Evolutionary conservation across 2,888 invertebrate species (phyloP), one percentile per base, ranked within the genome.

Genomic region (Parapristionchus giblindavisi): DNA sequence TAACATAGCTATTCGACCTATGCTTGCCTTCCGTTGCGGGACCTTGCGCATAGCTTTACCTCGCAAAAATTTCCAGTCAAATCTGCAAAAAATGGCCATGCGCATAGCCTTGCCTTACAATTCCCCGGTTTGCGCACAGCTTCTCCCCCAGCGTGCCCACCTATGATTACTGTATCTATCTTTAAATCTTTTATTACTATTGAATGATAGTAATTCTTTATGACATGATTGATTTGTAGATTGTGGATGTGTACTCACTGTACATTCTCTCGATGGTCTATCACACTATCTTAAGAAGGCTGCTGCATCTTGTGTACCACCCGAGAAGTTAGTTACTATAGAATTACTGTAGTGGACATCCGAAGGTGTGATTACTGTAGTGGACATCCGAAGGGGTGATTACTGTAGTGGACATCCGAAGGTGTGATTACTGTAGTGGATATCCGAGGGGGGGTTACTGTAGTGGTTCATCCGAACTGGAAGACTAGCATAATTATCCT

Each of bases 211-310:
- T 14, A n/a, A n/a, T 24, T 24, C 56, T 21, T 56, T 8, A 56
- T 21, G 14, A 11, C 8, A 5, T 60, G 60, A 60, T 60, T 4
- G 8, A 60, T 8, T 66, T 66, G 17, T 6, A 66, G 66, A 66
- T 17, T 66, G n/a, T 14, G 66, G 48, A 1, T 66, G 48, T 51
- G 48, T 32, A 6, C 17, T 51, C 21, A 66, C 66, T 32, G 66
- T 66, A 8, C 51, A 66, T 32, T 66, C 66, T 48, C 51, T 66
- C 29, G 66, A 66, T 51, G 66, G 66, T 21, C 66, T 66, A 32
- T 43, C 66, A 6, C 66, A 66, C 24, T 43, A 32, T 14, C n/a
- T 43, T 21, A 32, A 32, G n/a, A 66, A 51, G 21, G 66, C 66
- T 8, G 38, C 32, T 6, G 14, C 66, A 2, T 29, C 66, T 21